A percentile compares a stretch with the other conserved stretches of the same genome.
phyloP scores from a whole-genome alignment of 2,113 vertebrate species.

The Bujurquina vittata region DNA sequence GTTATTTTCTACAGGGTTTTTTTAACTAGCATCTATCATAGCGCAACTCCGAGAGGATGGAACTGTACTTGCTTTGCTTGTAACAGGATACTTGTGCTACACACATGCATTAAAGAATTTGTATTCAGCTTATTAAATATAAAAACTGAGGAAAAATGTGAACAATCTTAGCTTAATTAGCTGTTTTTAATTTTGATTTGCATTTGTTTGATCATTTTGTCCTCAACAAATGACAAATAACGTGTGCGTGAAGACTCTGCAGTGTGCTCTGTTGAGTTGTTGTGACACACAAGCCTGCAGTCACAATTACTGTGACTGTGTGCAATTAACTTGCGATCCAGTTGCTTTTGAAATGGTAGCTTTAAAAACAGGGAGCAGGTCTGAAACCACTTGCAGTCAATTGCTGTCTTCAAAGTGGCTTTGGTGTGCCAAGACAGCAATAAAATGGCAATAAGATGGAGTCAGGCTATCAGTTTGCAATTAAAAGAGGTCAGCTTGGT shows the following conservation, averaged over 20 bases:
- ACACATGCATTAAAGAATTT: not conserved
- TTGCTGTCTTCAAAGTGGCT: not conserved
- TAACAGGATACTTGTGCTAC: no score
- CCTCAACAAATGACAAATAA: not conserved
- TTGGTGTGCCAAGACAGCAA: not conserved
- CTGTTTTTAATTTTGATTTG: not conserved
- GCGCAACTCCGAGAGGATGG: no score
- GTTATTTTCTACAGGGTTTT: no score
- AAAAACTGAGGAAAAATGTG: not conserved
- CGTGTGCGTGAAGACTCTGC: accelerated
- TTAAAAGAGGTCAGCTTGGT: accelerated
- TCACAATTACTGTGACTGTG: not conserved
- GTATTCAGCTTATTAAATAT: not conserved
- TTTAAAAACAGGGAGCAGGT: not conserved
- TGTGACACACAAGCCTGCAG: not conserved
- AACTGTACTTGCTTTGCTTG: no score
- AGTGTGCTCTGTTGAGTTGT: not conserved
- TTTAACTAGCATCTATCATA: no score
- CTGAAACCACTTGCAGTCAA: not conserved
- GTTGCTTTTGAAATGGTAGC: not conserved
- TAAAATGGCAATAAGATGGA: not conserved
- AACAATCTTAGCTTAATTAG: not conserved
- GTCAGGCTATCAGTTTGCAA: accelerated
- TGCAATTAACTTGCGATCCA: not conserved
- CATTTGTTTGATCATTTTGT: not conserved